A percentile compares a stretch with the other conserved stretches of the same genome.
Conservation (phyloP, 2,888 invertebrate genomes). For the Atrina japonica region DNA sequence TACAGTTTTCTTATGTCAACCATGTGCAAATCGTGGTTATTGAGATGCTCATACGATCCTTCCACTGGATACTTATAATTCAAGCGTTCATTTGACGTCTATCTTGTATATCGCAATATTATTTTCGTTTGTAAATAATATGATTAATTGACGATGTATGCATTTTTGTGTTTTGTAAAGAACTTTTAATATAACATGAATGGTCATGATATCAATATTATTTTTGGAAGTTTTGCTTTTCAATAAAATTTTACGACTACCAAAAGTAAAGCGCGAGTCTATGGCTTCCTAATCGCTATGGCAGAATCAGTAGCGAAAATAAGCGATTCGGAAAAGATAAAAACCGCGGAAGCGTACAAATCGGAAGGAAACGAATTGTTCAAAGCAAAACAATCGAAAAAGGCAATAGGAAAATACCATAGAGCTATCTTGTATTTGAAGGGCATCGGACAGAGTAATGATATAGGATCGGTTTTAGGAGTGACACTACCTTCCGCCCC, state of each 20-base stretch:
- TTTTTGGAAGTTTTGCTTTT: background rate
- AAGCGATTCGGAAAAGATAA: conserved; percentile 57
- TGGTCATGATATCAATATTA: too few species aligned
- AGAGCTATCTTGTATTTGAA: conserved; percentile 73
- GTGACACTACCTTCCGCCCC: conserved; percentile 41
- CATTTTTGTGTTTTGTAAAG: too few species aligned
- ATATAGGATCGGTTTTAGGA: conserved; percentile 48
- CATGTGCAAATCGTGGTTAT: conserved; percentile 20
- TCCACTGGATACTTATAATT: too few species aligned
- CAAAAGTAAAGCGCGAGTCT: background rate
- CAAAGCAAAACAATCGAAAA: conserved; percentile 65
- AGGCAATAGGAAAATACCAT: conserved; percentile 77
- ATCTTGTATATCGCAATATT: background rate
- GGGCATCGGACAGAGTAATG: conserved; percentile 60
- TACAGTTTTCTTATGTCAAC: conserved; percentile 9
- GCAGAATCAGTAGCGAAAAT: conserved; percentile 29
- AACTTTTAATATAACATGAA: too few species aligned
- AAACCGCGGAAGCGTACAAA: conserved; percentile 69
- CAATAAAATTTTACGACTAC: conserved; percentile 24
- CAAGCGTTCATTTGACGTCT: background rate
- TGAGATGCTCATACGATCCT: too few species aligned
- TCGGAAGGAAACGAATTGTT: conserved; percentile 73
- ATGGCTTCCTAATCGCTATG: background rate
- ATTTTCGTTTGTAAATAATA: background rate
- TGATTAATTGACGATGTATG: background rate